Evolutionary conservation across 2,888 invertebrate genomes (phyloP).

Genomic region (Drosophila nr. perissopoda): DNA sequence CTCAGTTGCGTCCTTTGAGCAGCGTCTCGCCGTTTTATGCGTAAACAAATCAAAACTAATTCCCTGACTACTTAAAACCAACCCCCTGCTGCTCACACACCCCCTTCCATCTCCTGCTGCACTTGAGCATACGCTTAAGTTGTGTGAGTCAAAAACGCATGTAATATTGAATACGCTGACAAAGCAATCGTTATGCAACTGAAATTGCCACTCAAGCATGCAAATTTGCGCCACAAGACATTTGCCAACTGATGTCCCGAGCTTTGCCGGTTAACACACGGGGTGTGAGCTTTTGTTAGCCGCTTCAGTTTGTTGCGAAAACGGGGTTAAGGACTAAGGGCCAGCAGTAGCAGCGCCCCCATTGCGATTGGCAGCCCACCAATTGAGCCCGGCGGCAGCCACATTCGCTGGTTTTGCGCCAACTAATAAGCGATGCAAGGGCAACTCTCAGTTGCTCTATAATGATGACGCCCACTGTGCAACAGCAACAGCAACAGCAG

Average conservation of each 20-base stretch:
- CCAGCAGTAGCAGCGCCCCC: not conserved
- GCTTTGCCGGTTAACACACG: constrained; percentile 13
- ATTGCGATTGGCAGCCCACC: constrained; percentile 55
- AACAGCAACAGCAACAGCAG: not conserved
- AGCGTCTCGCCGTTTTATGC: constrained; percentile 21
- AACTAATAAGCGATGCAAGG: constrained; percentile 66
- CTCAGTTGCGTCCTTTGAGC: constrained; percentile 35
- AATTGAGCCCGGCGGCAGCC: constrained; percentile 77
- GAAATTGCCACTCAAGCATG: constrained; percentile 60
- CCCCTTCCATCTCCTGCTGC: not conserved
- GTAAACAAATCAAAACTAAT: constrained; percentile 73
- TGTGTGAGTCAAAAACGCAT: constrained; percentile 31
- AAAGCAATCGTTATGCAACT: constrained; percentile 49
- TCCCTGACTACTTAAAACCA: constrained; percentile 42
- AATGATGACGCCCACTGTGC: constrained; percentile 57
- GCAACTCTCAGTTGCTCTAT: constrained; percentile 47
- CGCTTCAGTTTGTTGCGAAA: constrained; percentile 14
- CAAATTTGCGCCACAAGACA: constrained; percentile 67
- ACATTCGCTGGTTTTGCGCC: constrained; percentile 65
- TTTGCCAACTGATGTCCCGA: constrained; percentile 15
- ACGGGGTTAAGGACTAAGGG: constrained; percentile 15
- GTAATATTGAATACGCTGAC: constrained; percentile 40
- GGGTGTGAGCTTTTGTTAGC: constrained; percentile 26
- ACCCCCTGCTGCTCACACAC: constrained; percentile 3
- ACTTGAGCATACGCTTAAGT: constrained; percentile 14